These are phyloP conservation scores for Melangyna quadrimaculata DNA, from an alignment of 2,888 invertebrate genomes.

Conservation along the genomic window DNA sequence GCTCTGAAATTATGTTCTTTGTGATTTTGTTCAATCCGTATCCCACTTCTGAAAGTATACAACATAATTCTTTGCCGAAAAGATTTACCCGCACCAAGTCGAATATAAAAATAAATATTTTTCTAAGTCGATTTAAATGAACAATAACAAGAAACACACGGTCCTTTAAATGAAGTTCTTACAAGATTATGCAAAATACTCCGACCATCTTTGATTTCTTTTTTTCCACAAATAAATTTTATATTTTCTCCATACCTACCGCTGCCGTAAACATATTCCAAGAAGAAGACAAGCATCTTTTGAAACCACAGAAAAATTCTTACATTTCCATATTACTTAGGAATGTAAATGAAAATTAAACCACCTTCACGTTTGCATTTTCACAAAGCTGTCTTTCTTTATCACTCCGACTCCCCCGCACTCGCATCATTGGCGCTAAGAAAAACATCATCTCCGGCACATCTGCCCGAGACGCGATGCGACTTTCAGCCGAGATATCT, in stretches of 20 bases:
- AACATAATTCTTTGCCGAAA: no score
- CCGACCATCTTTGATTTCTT: slow-evolving; percentile 24
- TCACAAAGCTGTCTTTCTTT: slow-evolving; percentile 44
- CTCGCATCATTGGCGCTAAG: neutral
- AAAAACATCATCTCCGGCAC: slow-evolving; percentile 43
- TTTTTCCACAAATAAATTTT: slow-evolving; percentile 25
- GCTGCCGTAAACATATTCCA: neutral
- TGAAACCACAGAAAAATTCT: slow-evolving; percentile 60
- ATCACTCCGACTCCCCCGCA: slow-evolving; percentile 2
- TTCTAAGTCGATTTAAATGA: neutral
- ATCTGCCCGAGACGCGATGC: slow-evolving; percentile 51
- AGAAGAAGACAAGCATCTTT: slow-evolving; percentile 50
- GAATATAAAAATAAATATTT: neutral
- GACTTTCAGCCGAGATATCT: slow-evolving; percentile 3
- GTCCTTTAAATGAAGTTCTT: slow-evolving; percentile 38
- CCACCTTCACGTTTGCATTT: slow-evolving; percentile 64
- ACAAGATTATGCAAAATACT: slow-evolving; percentile 60
- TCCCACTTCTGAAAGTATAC: no score
- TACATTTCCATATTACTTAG: slow-evolving; percentile 70
- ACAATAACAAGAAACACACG: slow-evolving; percentile 6
- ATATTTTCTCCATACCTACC: neutral
- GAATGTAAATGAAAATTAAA: slow-evolving; percentile 71
- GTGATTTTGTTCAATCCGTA: no score
- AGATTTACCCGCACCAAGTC: neutral
- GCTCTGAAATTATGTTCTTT: no score